Conservation (phyloP, 2,888 invertebrate species). For the Standfussiana lucernea region DNA sequence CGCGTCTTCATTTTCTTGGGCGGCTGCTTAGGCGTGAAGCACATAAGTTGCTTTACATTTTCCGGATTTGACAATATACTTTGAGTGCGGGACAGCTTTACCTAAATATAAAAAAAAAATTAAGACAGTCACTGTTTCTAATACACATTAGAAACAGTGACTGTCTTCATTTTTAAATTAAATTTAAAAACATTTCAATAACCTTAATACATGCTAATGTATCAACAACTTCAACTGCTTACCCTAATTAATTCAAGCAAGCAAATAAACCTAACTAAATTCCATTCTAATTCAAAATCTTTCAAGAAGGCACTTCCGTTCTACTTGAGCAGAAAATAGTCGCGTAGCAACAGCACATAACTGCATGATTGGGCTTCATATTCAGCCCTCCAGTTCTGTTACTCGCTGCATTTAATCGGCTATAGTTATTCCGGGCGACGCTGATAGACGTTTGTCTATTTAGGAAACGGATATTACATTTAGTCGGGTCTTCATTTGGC, state of each 20-base stretch:
- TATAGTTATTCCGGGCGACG: slow-evolving; percentile 89
- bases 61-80: background rate
- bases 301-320: slow-evolving; percentile 68
- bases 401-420: slow-evolving; percentile 85
- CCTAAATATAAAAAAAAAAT: background rate
- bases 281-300: slow-evolving; percentile 59
- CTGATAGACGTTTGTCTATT: slow-evolving; percentile 90
- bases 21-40: background rate
- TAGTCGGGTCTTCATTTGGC: slow-evolving; percentile 90
- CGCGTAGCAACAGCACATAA: slow-evolving; percentile 67
- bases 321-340: slow-evolving; percentile 70
- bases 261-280: slow-evolving; percentile 40
- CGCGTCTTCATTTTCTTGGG: background rate
- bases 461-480: slow-evolving; percentile 91
- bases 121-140: background rate
- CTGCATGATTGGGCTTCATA: slow-evolving; percentile 69
- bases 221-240: background rate
- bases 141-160: too few relatives aligned
- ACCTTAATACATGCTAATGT: background rate
- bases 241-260: background rate
- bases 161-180: too few relatives aligned
- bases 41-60: background rate
- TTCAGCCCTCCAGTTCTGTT: slow-evolving; percentile 72
- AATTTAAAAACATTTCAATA: too few relatives aligned
- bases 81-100: background rate